These are phyloP conservation scores for Pimpla rufipes DNA, from an alignment of 2,888 invertebrate genomes.

Conservation along the genomic window DNA sequence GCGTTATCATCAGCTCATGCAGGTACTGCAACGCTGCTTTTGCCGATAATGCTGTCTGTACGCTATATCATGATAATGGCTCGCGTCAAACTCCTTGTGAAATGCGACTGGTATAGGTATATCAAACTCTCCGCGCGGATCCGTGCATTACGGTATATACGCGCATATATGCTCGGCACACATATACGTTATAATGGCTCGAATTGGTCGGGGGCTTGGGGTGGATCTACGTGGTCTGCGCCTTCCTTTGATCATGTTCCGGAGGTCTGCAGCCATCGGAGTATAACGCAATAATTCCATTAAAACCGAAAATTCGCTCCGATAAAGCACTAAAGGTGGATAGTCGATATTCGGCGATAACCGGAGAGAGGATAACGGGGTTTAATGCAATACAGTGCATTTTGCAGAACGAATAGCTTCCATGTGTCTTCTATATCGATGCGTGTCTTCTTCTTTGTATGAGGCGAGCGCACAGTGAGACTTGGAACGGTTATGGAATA, in stretches of 20 bases:
- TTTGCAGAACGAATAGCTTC: slow-evolving; percentile 1
- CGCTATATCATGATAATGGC: not conserved
- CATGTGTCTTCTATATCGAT: not conserved
- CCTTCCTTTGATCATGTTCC: slow-evolving; percentile 58
- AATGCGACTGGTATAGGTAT: slow-evolving; percentile 11
- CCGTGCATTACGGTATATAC: not conserved
- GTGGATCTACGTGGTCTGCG: slow-evolving; percentile 14
- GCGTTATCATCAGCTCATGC: not conserved
- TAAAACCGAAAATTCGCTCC: slow-evolving; percentile 51
- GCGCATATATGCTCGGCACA: not conserved
- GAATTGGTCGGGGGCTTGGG: slow-evolving; percentile 18
- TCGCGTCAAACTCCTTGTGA: slow-evolving; percentile 23
- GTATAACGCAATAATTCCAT: slow-evolving; percentile 57
- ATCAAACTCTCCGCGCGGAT: not conserved
- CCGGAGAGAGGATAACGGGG: slow-evolving; percentile 39
- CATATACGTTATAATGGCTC: slow-evolving; percentile 20
- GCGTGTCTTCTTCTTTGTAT: not conserved
- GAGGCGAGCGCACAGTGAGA: slow-evolving; percentile 2
- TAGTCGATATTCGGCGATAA: slow-evolving; percentile 46
- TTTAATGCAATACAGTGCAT: slow-evolving; percentile 35
- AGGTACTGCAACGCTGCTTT: too few relatives aligned
- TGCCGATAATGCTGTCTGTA: not conserved
- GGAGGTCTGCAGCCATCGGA: slow-evolving; percentile 37
- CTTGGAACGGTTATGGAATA: not conserved
- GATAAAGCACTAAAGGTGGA: slow-evolving; percentile 53